These are phyloP conservation scores for Procavia capensis DNA, from an alignment of 2,113 vertebrate species.

Conservation along the genomic window DNA sequence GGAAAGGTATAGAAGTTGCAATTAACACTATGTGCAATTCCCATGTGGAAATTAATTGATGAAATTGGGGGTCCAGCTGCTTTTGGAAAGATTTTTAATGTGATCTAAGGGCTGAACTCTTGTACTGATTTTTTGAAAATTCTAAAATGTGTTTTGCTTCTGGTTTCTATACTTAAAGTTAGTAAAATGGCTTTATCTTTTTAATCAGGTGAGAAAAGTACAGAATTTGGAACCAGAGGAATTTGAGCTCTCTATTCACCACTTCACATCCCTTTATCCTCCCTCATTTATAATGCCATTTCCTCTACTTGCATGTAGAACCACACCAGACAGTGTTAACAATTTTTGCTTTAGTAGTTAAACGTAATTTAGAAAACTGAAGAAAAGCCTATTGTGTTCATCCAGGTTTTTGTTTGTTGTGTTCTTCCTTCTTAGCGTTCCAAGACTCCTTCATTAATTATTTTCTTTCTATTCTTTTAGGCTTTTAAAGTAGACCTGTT, in stretches of 20 bases:
- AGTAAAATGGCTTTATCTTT: too few relatives aligned
- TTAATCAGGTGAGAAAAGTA: not conserved
- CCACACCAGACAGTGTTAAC: too few relatives aligned
- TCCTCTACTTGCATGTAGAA: too few relatives aligned
- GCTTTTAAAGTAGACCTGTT: not conserved
- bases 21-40: not conserved
- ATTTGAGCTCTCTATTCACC: not conserved
- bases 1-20: conserved; percentile 20
- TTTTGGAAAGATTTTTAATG: not conserved
- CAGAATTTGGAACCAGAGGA: not conserved
- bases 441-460: not conserved
- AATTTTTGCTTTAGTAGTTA: not conserved
- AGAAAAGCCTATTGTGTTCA: not conserved
- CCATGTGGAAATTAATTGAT: not conserved
- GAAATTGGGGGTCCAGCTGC: not conserved
- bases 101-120: not conserved
- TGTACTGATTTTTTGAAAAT: conserved; percentile 39
- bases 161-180: too few relatives aligned
- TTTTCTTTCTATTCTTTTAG: not conserved
- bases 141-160: conserved; percentile 25
- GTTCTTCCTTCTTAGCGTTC: not conserved
- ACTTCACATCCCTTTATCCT: not conserved
- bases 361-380: not conserved
- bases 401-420: not conserved
- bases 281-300: not conserved